A percentile compares a stretch with the other conserved stretches of the same genome.
phyloP scores from a whole-genome alignment of 2,113 vertebrate species.

The Gallinago jamesoni region DNA sequence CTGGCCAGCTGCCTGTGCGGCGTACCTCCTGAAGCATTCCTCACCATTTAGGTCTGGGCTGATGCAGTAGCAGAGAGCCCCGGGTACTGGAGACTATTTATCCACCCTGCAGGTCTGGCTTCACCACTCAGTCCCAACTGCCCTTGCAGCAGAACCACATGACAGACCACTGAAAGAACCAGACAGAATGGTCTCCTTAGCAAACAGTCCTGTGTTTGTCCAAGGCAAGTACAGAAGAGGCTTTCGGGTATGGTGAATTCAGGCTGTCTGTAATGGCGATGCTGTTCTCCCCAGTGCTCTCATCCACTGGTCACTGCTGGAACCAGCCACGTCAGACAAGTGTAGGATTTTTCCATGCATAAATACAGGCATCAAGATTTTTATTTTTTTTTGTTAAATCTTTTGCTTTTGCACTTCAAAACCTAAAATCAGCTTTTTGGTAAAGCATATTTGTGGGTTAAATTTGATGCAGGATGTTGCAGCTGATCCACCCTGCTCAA shows the following conservation, averaged over 20 bases:
- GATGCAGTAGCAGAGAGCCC: background rate
- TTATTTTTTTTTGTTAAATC: background rate
- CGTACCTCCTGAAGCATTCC: background rate
- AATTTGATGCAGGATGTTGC: background rate
- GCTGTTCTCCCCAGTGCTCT: background rate
- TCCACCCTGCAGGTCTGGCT: rapidly evolving
- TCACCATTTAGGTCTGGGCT: background rate
- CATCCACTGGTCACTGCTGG: background rate
- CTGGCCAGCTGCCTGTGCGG: background rate
- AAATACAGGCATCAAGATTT: background rate
- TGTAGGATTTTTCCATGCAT: background rate
- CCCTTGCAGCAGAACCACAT: background rate
- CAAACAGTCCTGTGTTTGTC: background rate
- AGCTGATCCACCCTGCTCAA: background rate
- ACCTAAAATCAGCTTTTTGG: background rate
- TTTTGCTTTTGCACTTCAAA: background rate
- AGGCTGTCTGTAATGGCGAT: background rate
- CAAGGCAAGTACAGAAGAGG: background rate
- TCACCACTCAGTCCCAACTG: rapidly evolving
- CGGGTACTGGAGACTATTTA: rapidly evolving
- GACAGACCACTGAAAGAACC: background rate
- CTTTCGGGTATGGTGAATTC: rapidly evolving
- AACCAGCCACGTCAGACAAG: background rate
- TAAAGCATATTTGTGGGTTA: background rate
- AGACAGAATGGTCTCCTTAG: background rate